Evolutionary conservation across 2,797 vertebrate genomes (phyloP), one percentile per base, ranked within the genome.

Genomic region (Pangasius djambal): DNA sequence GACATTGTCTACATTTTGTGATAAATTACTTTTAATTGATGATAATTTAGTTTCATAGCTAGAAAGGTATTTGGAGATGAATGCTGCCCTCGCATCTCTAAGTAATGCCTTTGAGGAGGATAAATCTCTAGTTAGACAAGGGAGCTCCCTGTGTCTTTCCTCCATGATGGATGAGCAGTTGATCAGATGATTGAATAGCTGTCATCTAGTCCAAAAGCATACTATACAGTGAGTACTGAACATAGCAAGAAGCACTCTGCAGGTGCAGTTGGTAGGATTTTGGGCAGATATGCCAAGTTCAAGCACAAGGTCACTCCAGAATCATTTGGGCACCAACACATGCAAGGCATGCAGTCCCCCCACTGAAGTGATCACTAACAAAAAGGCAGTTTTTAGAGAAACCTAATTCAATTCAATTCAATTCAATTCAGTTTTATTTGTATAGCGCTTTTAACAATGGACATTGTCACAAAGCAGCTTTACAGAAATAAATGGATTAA

Each of bases 161-260:
- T 65, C 2, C 25, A 83, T 83, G 81, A 83, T 65, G 81, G 81
- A 65, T 83, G 37, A 83, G 48, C 25, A 65, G 22, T n/a, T 83
- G 37, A 65, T 65, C 37, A 63, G 81, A 65, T 83, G 81, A 83
- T 44, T 7, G 15, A 83, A 83, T 44, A 65, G 55, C 79, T 65
- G 81, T 83, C 25, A 65, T 65, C 37, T 28, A 65, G 22, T 65
- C 37, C 37, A 65, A 44, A 40, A n/a, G 55, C 28, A 20, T 37
- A 61, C 79, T 55, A 82, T 18, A 83, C 52, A 55, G 52, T 4
- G 52, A 57, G n/a, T 81, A 57, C 6, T 59, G 78, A 82, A 31
- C 50, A 20, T 31, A 55, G n/a, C 50, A 57, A 55, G 79, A 31
- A 63, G 57, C 25, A 63, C 81, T 16, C 37, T 48, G 40, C 34